phyloP scores from a whole-genome alignment of 2,797 vertebrate genomes.

The Dromococcyx pavoninus region DNA sequence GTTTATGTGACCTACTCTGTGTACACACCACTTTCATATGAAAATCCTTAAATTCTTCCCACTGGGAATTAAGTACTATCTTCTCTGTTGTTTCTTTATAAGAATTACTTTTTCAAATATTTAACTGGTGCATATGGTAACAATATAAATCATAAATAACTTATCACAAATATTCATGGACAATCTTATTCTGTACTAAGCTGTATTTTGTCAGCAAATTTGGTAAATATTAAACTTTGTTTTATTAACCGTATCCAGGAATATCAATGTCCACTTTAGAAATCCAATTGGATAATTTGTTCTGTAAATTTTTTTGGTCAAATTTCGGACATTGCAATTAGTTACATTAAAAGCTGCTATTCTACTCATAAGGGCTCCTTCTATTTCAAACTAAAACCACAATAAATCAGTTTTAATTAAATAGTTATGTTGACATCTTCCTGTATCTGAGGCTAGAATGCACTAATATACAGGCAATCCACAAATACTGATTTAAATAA shows the following conservation, averaged over 20 bases:
- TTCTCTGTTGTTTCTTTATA: constrained; percentile 47
- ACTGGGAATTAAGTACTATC: constrained; percentile 53
- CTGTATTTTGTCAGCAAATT: constrained; percentile 33
- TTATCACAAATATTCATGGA: constrained; percentile 1
- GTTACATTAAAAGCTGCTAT: background rate
- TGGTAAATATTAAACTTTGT: constrained; percentile 1
- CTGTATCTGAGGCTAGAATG: background rate
- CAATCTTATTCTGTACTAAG: constrained; percentile 38
- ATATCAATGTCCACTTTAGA: constrained; percentile 2
- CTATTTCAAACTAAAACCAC: background rate
- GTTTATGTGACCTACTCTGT: constrained; percentile 1
- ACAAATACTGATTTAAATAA: background rate
- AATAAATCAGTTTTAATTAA: background rate
- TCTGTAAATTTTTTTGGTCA: background rate
- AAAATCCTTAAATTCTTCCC: constrained; percentile 55
- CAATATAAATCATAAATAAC: constrained; percentile 49
- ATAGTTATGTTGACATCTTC: background rate
- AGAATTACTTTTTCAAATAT: constrained; percentile 24
- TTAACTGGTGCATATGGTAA: constrained; percentile 27
- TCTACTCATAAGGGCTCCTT: background rate
- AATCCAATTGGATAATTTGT: background rate
- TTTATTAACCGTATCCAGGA: constrained; percentile 11
- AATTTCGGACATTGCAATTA: background rate
- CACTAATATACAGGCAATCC: background rate
- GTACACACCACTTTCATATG: background rate